These are phyloP conservation scores for Philhelius pedissequus DNA, from an alignment of 2,888 invertebrate species.

Conservation along the genomic window DNA sequence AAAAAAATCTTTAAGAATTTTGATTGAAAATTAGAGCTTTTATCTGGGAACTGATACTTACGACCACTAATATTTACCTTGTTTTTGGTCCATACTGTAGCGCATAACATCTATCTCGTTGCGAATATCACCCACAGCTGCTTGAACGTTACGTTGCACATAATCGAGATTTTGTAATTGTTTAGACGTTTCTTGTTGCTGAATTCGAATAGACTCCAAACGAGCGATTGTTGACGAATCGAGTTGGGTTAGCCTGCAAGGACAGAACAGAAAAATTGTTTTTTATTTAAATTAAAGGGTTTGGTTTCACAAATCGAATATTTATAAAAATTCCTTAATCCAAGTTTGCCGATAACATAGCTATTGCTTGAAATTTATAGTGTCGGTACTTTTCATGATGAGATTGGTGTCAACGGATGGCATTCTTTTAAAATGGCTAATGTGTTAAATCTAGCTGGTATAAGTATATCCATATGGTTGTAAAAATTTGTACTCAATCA, in stretches of 20 bases:
- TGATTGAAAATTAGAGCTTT: too few relatives aligned
- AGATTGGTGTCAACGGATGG: neutral
- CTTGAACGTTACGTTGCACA: slow-evolving; percentile 76
- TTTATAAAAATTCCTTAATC: neutral
- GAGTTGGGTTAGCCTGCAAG: slow-evolving; percentile 76
- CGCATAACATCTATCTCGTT: slow-evolving; percentile 74
- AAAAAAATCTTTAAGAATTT: too few relatives aligned
- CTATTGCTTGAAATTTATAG: too few relatives aligned
- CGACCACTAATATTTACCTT: too few relatives aligned
- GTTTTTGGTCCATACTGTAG: slow-evolving; percentile 33
- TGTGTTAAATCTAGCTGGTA: neutral
- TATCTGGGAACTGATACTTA: too few relatives aligned
- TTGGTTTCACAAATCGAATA: neutral
- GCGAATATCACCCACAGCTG: slow-evolving; percentile 77
- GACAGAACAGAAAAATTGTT: neutral
- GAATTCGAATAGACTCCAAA: slow-evolving; percentile 77
- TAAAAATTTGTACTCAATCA: neutral
- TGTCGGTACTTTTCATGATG: slow-evolving; percentile 11
- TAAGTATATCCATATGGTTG: neutral
- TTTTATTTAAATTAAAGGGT: neutral
- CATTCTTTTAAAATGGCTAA: neutral
- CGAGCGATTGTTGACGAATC: slow-evolving; percentile 78
- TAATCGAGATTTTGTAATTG: slow-evolving; percentile 78
- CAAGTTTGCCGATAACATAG: neutral
- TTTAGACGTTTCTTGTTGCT: slow-evolving; percentile 77